phyloP scores from a whole-genome alignment of 2,113 vertebrate species.

The Hyperoodon ampullatus region DNA sequence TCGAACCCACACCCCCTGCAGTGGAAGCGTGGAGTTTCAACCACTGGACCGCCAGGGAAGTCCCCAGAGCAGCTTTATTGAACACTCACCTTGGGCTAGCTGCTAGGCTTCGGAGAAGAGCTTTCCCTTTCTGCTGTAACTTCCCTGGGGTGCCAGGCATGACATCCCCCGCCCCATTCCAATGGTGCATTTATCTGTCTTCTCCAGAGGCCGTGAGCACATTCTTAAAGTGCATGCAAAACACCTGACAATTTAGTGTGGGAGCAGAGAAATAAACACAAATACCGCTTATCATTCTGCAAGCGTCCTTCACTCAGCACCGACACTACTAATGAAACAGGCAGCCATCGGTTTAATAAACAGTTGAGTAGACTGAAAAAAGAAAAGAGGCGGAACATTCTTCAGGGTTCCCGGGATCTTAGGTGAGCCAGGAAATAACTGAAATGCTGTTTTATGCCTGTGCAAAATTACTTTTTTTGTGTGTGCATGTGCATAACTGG shows the following conservation, averaged over 20 bases:
- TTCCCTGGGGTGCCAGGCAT: not conserved
- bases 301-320: not conserved
- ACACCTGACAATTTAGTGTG: not conserved
- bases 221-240: not conserved
- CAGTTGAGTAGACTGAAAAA: not conserved
- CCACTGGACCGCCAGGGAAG: no score
- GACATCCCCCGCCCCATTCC: not conserved
- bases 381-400: not conserved
- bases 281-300: not conserved
- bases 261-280: slow-evolving; percentile 9
- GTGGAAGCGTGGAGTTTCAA: no score
- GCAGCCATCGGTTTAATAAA: slow-evolving; percentile 7
- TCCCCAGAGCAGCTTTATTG: not conserved
- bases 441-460: not conserved
- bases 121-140: not conserved
- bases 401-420: not conserved
- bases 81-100: not conserved
- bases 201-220: not conserved
- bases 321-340: not conserved
- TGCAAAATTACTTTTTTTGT: not conserved
- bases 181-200: not conserved
- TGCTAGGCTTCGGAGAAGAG: not conserved
- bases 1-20: no score
- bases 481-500: not conserved
- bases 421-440: not conserved